Base-by-base conservation (phyloP, 2,888 invertebrate species). In the Eupithecia subfuscata region DNA sequence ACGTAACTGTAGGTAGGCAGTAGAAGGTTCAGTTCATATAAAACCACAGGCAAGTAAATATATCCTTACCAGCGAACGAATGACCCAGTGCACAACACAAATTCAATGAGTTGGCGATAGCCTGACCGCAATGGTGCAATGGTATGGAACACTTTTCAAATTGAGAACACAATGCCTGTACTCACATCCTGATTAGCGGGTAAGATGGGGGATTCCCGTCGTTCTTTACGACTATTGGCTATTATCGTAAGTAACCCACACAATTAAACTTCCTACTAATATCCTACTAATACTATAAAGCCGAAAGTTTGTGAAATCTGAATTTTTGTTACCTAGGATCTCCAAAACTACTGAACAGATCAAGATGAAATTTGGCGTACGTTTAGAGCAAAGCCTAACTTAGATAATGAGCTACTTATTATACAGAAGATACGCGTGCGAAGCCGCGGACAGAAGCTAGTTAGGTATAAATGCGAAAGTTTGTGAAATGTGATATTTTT, bases 81-180 rank as follows among this genome's bases (percentile, higher is more conserved):
- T 71, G 67, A 72, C 67, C 68, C 7, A 73, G 45, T 73, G 34
- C 40, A 56, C 12, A 12, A 60, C 22, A 60, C 60, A 43, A 43
- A 71, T 85, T 87, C 87, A 89, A 91, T 90, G 86, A 88, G 89
- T 88, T 88, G 84, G 88, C 88, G 88, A 89, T 90, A 69, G 40
- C 88, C 85, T 84, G 84, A 84, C 80, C 84, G 80, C 83, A 90
- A 89, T 88, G 86, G 84, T 85, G 88, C 87, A 87, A 86, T 86
- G 81, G 81, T 83, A 83, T 85, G 77, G 82, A 81, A 83, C 80
- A 81, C 80, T 81, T 75, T 80, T 78, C 78, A 76, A 78, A 80
- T 79, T 79, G 77, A 81, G 81, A 78, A 77, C 77, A 76, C 77
- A 75, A 73, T 79, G 65, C 48, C 73, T 73, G 71, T 65, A 30